Conservation (phyloP, 2,113 vertebrate species). For the Corapipo altera region DNA sequence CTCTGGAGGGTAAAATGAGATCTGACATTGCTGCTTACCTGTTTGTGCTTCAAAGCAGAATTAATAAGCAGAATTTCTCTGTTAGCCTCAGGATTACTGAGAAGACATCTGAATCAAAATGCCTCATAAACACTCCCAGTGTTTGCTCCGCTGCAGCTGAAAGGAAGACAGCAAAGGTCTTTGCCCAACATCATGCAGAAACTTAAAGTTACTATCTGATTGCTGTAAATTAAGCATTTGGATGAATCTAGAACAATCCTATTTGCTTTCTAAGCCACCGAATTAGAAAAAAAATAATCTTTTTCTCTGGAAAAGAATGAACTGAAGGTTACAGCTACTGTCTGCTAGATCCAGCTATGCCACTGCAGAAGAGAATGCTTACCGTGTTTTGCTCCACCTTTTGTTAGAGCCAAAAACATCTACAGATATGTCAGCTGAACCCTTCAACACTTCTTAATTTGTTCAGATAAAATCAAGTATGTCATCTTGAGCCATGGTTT, state of each 20-base stretch:
- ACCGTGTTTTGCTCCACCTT: neutral
- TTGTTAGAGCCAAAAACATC: neutral
- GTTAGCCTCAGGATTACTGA: neutral
- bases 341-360: neutral
- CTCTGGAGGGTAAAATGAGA: neutral
- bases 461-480: neutral
- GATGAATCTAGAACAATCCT: neutral
- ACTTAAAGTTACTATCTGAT: neutral
- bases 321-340: neutral
- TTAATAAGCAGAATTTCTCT: slow-evolving; percentile 3
- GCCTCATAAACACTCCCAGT: neutral
- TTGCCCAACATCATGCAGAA: neutral
- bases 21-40: slow-evolving; percentile 12
- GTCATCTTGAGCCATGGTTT: neutral
- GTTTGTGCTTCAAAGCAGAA: slow-evolving; percentile 21
- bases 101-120: neutral
- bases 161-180: neutral
- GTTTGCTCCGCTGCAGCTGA: neutral
- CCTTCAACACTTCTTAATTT: neutral
- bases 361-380: neutral
- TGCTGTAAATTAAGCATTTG: neutral
- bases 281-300: neutral
- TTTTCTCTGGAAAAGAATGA: neutral
- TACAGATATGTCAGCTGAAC: neutral
- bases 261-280: neutral